phyloP scores from a whole-genome alignment of 2,797 vertebrate species.

The Caiman crocodilus region DNA sequence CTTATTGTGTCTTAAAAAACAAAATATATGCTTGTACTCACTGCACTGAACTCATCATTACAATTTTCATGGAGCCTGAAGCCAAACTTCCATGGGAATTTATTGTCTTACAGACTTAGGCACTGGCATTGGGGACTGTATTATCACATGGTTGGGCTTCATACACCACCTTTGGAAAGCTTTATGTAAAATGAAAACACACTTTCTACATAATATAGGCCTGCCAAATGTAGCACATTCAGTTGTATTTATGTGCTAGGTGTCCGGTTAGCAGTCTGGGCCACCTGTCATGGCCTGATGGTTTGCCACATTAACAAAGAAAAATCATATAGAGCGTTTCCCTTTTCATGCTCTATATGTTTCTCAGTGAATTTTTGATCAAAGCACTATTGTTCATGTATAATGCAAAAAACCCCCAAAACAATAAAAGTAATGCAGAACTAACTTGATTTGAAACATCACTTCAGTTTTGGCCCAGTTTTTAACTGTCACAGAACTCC shows the following conservation, averaged over 20 bases:
- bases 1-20: constrained; percentile 72
- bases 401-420: neutral
- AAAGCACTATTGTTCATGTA: neutral
- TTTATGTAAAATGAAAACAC: neutral
- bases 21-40: constrained; percentile 34
- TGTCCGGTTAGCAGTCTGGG: neutral
- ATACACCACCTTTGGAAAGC: neutral
- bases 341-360: neutral
- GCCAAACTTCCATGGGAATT: constrained; percentile 42
- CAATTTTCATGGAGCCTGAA: constrained; percentile 43
- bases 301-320: neutral
- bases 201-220: neutral
- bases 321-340: constrained; percentile 7
- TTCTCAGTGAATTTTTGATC: neutral
- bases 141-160: neutral
- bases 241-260: neutral
- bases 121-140: neutral
- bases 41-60: constrained; percentile 52
- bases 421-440: neutral
- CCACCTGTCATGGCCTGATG: neutral
- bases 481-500: neutral
- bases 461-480: neutral
- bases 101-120: constrained; percentile 28
- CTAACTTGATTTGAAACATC: neutral
- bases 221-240: neutral